Evolutionary conservation across 2,888 invertebrate species (phyloP).

Genomic region (Microdon myrmicae): DNA sequence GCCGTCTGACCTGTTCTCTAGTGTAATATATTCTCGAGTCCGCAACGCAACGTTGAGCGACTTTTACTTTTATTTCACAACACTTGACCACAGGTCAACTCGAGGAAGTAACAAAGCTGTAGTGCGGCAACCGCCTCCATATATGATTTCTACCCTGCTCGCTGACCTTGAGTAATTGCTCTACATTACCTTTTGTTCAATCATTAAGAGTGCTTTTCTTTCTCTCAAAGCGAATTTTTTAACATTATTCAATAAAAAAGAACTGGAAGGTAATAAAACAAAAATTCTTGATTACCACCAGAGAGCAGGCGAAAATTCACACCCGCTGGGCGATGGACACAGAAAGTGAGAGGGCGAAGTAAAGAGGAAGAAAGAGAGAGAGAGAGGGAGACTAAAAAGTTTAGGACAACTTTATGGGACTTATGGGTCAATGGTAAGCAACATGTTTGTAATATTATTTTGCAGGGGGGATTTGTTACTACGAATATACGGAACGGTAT

Average conservation of each 20-base stretch:
- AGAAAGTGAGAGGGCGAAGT: constrained; percentile 1
- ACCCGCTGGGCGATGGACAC: too few relatives aligned
- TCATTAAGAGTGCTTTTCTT: too few relatives aligned
- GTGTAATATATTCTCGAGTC: too few relatives aligned
- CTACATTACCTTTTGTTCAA: constrained; percentile 37
- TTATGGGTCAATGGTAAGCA: constrained; percentile 49
- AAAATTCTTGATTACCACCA: too few relatives aligned
- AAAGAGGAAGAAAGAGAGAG: constrained; percentile 6
- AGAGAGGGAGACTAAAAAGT: constrained; percentile 15
- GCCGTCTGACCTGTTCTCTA: constrained; percentile 45
- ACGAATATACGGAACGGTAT: constrained; percentile 42
- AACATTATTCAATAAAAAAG: constrained; percentile 40
- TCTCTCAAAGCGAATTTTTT: too few relatives aligned
- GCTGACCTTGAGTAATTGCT: constrained; percentile 48
- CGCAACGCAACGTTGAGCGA: constrained; percentile 30
- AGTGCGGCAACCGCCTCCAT: constrained; percentile 13
- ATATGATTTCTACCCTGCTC: constrained; percentile 27
- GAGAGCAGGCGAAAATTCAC: too few relatives aligned
- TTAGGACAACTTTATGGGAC: constrained; percentile 38
- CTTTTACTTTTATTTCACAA: constrained; percentile 42
- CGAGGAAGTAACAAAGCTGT: constrained; percentile 41
- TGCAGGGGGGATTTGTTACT: too few relatives aligned
- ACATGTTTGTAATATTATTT: constrained; percentile 14
- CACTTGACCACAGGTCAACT: constrained; percentile 50
- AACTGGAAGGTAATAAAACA: constrained; percentile 4